Evolutionary conservation across 2,888 invertebrate genomes (phyloP).

Genomic region (Bombylius discolor): DNA sequence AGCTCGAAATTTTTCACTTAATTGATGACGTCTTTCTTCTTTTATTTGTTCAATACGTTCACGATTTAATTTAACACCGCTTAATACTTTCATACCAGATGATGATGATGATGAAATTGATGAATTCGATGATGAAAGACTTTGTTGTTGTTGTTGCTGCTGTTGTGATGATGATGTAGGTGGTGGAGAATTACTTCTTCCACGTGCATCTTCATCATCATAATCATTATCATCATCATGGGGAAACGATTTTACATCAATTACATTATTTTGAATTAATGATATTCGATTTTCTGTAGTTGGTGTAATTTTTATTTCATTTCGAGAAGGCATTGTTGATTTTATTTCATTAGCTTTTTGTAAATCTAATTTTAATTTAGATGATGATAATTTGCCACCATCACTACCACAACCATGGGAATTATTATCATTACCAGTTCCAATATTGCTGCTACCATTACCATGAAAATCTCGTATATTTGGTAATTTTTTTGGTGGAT

Average conservation of each 20-base stretch:
- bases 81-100: slow-evolving; percentile 33
- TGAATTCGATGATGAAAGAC: neutral
- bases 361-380: slow-evolving; percentile 19
- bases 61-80: slow-evolving; percentile 49
- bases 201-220: slow-evolving; percentile 12
- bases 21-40: slow-evolving; percentile 72
- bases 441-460: neutral
- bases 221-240: slow-evolving; percentile 21
- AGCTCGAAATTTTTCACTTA: slow-evolving; percentile 74
- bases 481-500: slow-evolving; percentile 41
- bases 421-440: neutral
- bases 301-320: slow-evolving; percentile 39
- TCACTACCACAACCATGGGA: too few relatives aligned
- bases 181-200: slow-evolving; percentile 24
- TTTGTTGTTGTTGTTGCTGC: too few relatives aligned
- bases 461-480: slow-evolving; percentile 20
- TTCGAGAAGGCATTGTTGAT: slow-evolving; percentile 4
- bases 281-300: slow-evolving; percentile 50
- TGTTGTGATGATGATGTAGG: slow-evolving; percentile 1
- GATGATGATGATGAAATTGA: slow-evolving; percentile 17
- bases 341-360: slow-evolving; percentile 8
- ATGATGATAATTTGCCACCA: neutral
- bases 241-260: neutral
- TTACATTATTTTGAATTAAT: slow-evolving; percentile 40
- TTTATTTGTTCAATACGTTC: slow-evolving; percentile 84